A percentile compares a stretch with the other conserved stretches of the same genome.
Conservation (phyloP, 1,140 invertebrate species). For the Drosophila repletoides region DNA sequence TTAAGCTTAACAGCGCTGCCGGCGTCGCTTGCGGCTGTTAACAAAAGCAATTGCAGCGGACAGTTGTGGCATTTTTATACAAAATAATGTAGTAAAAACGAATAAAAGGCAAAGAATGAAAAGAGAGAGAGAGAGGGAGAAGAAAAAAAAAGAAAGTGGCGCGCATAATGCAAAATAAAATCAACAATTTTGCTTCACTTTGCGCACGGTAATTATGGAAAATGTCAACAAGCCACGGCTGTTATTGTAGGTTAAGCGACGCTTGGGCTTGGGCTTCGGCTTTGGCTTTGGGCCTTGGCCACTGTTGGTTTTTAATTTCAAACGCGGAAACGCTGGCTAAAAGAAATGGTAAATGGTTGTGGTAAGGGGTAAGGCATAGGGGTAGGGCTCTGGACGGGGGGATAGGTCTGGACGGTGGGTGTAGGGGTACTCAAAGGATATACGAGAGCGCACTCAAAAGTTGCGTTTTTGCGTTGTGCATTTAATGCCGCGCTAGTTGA, state of each 20-base stretch:
- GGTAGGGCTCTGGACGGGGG: neutral
- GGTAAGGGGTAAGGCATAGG: neutral
- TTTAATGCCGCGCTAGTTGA: constrained; percentile 55
- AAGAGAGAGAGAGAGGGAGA: constrained; percentile 18
- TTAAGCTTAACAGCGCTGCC: constrained; percentile 24
- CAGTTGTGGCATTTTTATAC: constrained; percentile 3
- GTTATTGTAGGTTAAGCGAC: constrained; percentile 77
- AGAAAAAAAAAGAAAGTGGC: constrained; percentile 14
- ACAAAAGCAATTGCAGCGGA: constrained; percentile 22
- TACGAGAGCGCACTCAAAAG: constrained; percentile 73
- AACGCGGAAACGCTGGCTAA: constrained; percentile 49
- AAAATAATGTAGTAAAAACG: constrained; percentile 5
- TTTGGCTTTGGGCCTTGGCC: constrained; percentile 61
- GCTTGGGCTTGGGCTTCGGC: constrained; percentile 9
- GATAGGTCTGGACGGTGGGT: too few species aligned
- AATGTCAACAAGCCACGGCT: constrained; percentile 74
- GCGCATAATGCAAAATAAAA: constrained; percentile 73
- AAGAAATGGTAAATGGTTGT: constrained; percentile 25
- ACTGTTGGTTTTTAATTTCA: constrained; percentile 80
- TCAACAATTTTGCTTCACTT: constrained; percentile 78
- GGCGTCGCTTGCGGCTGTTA: constrained; percentile 4
- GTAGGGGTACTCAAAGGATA: constrained; percentile 74
- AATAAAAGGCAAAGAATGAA: constrained; percentile 12
- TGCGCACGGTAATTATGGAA: constrained; percentile 76
- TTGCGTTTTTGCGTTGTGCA: constrained; percentile 51